Base-by-base conservation (phyloP, 2,888 invertebrate species). In the Macrosoma leucophasiata region DNA sequence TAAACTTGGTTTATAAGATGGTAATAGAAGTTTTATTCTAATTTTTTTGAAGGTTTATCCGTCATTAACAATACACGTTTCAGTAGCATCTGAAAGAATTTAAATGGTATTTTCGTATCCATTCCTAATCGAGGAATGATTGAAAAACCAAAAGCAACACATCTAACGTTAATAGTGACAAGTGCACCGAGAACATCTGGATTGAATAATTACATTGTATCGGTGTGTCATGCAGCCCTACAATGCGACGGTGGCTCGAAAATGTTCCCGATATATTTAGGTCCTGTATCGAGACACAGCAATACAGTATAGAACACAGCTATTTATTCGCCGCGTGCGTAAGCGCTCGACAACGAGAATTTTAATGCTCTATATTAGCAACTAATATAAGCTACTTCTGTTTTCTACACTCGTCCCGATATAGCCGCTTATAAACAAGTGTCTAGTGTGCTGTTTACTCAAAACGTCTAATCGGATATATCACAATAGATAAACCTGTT, bases 341-440 rank as follows among this genome's bases (percentile, higher is more conserved):
- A 57, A 50, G 50, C 46, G 45, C 40, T 42, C 43, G 43, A 41
- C 43, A 44, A 42, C 37, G 33, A 43, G 50, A 55, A 55, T 59
- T 50, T 50, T 43, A 55, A 56, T 53, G 51, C 41, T 43, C 39
- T 39, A 41, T 48, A 54, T 58, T 58, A 48, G 46, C 52, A 55
- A 50, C 46, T 37, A 36, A 51, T 37, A 36, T 39, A 43, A 38
- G 24, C 42, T 45, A 37, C 40, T 43, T 43, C 41, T 33, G 36
- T 41, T 46, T 45, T 42, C 29, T 29, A 39, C 17, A 11, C 15
- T 13, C n/a, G 30, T 37, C 29, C 34, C 34, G 29, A 24, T 33
- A 34, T 37, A 36, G 28, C 37, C 28, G 29, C 31, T 39, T 39
- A 11, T 10, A 29, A 25, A 12, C 4, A 17, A 5, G 39, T 34